Evolutionary conservation across 2,113 vertebrate genomes (phyloP).

Genomic region (Protobothrops mucrosquamatus): DNA sequence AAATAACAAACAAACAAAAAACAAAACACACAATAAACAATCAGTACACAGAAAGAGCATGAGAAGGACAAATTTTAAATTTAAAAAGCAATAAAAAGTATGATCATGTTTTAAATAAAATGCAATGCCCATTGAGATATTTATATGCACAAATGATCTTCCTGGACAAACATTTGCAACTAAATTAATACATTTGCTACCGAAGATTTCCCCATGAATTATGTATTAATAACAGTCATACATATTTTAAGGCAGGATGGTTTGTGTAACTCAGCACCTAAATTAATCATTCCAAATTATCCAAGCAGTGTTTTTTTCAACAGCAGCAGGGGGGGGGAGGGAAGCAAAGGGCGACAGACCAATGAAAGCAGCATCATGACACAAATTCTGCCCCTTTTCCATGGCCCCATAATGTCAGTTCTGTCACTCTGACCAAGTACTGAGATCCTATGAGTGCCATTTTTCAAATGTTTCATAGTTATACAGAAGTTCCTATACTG

Average conservation of each 20-base stretch:
- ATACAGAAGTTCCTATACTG: not conserved
- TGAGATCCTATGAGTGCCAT: not conserved
- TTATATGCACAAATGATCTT: not conserved
- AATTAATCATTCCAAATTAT: not conserved
- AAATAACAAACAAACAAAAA: slow-evolving; percentile 57
- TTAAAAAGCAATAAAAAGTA: slow-evolving; percentile 71
- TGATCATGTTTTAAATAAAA: slow-evolving; percentile 32
- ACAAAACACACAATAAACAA: slow-evolving; percentile 85
- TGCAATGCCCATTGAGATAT: not conserved
- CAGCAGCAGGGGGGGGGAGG: too few relatives aligned
- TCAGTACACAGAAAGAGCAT: slow-evolving; percentile 75
- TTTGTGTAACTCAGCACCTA: not conserved
- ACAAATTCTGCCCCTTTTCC: not conserved
- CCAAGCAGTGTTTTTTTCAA: not conserved
- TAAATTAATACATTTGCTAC: not conserved
- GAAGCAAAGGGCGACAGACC: not conserved
- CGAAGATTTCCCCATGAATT: not conserved
- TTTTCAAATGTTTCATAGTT: not conserved
- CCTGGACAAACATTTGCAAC: not conserved
- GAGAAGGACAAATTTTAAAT: slow-evolving; percentile 68
- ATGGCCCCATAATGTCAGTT: not conserved
- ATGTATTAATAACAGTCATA: not conserved
- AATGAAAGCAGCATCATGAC: not conserved
- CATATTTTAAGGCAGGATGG: not conserved
- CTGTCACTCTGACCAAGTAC: not conserved